These are phyloP conservation scores for Trichechus manatus DNA, from an alignment of 2,113 vertebrate genomes.

Conservation along the genomic window DNA sequence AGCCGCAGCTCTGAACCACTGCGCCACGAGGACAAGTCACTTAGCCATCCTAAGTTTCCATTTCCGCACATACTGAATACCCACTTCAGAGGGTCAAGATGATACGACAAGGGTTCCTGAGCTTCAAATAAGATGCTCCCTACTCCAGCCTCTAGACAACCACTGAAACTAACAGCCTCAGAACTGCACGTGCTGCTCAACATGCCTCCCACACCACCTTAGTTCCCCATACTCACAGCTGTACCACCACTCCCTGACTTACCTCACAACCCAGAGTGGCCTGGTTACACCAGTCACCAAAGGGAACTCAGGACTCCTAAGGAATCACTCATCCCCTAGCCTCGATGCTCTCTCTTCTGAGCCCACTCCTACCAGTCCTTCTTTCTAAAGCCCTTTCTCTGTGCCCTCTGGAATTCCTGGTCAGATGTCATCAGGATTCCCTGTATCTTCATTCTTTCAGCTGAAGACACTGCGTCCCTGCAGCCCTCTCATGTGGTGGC, in stretches of 20 bases:
- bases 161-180: background rate
- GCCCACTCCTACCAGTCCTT: background rate
- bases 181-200: background rate
- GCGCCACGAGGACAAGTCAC: background rate
- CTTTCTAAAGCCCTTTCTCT: background rate
- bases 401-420: background rate
- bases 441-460: background rate
- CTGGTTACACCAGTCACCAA: background rate
- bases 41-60: background rate
- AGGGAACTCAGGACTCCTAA: background rate
- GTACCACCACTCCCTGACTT: background rate
- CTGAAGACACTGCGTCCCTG: background rate
- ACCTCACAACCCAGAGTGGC: background rate
- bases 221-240: background rate
- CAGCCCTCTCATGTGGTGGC: background rate
- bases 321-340: background rate
- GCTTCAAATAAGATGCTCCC: background rate
- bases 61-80: background rate
- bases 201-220: background rate
- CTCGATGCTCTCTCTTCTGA: background rate
- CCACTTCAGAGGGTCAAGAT: background rate
- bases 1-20: no score
- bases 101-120: background rate
- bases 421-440: background rate
- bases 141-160: background rate